Evolutionary conservation across 2,888 invertebrate species (phyloP), one percentile per base, ranked within the genome.

Genomic region (Pomacea canaliculata): DNA sequence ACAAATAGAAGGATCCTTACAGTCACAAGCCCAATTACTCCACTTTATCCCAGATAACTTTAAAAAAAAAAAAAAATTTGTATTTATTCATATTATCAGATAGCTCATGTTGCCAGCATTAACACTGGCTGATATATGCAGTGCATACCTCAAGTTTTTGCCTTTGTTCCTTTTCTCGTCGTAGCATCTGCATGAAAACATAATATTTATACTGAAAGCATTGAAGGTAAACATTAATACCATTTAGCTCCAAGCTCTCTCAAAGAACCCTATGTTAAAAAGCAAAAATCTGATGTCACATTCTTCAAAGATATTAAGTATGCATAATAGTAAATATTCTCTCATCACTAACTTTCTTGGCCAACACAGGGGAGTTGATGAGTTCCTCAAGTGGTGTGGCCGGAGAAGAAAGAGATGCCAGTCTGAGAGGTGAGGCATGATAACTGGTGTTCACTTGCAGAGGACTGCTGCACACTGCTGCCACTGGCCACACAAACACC

Each of bases 361-460:
- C 82, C 18, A 87, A 80, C 71, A 85, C 84, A 66, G 87, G 87
- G 2, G 87, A 87, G 72, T 85, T 84, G 83, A 85, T 85, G 62
- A 86, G 82, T 60, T 85, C 85, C 18, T 82, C 82, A 9, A 87
- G 79, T 5, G 86, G 85, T 49, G 86, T 82, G 9, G 77, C 71
- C 37, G 84, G 84, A 27, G 85, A 83, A 16, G 80, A 76, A 16
- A 78, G 70, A 19, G 84, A 67, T 27, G 62, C 82, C 77, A 87
- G 79, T 48, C 85, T 78, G 49, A 85, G 78, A 0, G 87, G 86
- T n/a, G 86, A 86, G n/a, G 83, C 51, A 10, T 56, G 51, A 56
- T 10, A 56, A 4, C 51, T 56, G 16, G 51, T 56, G 51, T 56
- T 56, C 51, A 56, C 12, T 8, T 49, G 62, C 65, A 81, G 69